These are phyloP conservation scores for Esox masquinongy DNA, from an alignment of 2,797 vertebrate species.

Conservation along the genomic window DNA sequence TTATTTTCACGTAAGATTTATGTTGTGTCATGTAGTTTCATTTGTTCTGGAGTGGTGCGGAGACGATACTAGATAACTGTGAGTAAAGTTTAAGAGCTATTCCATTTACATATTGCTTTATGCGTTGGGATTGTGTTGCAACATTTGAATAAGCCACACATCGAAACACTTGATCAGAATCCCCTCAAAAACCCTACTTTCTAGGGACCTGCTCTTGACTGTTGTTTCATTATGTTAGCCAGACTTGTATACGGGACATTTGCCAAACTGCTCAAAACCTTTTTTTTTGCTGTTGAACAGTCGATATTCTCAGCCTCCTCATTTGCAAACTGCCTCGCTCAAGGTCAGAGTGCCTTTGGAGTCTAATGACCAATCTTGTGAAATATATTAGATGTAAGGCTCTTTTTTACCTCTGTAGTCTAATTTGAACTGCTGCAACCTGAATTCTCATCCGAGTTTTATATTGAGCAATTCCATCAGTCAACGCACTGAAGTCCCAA, in stretches of 20 bases:
- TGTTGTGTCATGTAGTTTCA: background rate
- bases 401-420: background rate
- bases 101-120: background rate
- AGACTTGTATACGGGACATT: background rate
- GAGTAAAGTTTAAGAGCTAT: background rate
- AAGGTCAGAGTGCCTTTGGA: background rate
- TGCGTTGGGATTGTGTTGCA: background rate
- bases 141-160: background rate
- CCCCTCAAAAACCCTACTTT: constrained; percentile 3
- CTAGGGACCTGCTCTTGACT: background rate
- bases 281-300: background rate
- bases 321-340: background rate
- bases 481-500: background rate
- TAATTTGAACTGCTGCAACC: background rate
- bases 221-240: background rate
- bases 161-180: constrained; percentile 7
- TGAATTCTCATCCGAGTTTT: background rate
- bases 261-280: background rate
- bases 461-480: background rate
- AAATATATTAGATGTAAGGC: background rate
- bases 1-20: background rate
- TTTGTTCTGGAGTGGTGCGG: background rate
- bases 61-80: background rate
- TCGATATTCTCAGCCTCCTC: background rate
- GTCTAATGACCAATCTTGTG: background rate